These are phyloP conservation scores for Drosophila pseudoananassae DNA, from an alignment of 1,140 invertebrate species.

Conservation along the genomic window DNA sequence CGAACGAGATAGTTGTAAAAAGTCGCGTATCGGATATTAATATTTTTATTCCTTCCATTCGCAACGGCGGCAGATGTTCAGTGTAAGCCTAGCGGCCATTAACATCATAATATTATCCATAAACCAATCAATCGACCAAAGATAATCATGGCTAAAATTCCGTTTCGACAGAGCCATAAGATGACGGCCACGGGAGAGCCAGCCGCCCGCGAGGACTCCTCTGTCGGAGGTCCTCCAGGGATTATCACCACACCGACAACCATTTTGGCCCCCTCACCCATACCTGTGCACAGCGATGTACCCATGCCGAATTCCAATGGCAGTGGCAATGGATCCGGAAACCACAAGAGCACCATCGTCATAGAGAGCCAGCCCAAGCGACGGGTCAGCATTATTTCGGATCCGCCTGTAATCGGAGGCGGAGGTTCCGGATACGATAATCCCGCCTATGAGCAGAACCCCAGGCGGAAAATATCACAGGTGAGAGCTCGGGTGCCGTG, in stretches of 20 bases:
- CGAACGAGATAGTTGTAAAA: constrained; percentile 80
- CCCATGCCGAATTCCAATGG: constrained; percentile 62
- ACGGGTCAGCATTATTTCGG: constrained; percentile 79
- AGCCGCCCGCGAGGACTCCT: constrained; percentile 44
- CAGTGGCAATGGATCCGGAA: constrained; percentile 30
- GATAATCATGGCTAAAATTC: not conserved
- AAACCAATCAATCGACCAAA: not conserved
- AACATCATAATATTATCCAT: constrained; percentile 2
- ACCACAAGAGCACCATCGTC: constrained; percentile 64
- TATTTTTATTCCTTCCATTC: constrained; percentile 32
- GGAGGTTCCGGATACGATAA: constrained; percentile 77
- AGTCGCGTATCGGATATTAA: constrained; percentile 39
- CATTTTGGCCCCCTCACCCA: constrained; percentile 19
- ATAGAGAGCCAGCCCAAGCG: constrained; percentile 80
- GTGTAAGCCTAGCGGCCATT: constrained; percentile 32
- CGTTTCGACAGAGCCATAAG: constrained; percentile 27
- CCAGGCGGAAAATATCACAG: constrained; percentile 83
- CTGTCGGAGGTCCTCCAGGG: constrained; percentile 14
- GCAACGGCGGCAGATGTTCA: constrained; percentile 41
- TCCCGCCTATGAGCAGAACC: constrained; percentile 79
- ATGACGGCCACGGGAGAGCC: constrained; percentile 72
- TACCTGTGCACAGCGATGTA: constrained; percentile 46
- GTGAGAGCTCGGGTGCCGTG: constrained; percentile 42
- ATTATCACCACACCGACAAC: constrained; percentile 26
- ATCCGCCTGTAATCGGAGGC: constrained; percentile 56